phyloP scores from a whole-genome alignment of 2,888 invertebrate species.

The Crocallis elinguaria region DNA sequence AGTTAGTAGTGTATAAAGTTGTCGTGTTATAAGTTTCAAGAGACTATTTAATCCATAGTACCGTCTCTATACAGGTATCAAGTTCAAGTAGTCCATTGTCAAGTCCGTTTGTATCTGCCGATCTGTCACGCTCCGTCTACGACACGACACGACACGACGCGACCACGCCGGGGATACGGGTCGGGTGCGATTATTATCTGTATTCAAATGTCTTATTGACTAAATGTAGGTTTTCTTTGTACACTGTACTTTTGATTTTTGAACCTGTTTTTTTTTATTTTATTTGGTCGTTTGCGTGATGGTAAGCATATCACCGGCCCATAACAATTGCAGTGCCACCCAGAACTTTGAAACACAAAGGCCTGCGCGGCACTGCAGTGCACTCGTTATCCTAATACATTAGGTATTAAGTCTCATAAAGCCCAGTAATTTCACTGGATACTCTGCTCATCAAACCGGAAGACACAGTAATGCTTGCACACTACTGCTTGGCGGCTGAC shows the following conservation, averaged over 20 bases:
- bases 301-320: too few species aligned
- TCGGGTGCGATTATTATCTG: conserved; percentile 18
- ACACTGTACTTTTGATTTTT: not conserved
- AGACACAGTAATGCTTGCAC: too few species aligned
- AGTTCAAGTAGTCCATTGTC: conserved; percentile 22
- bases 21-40: conserved; percentile 1
- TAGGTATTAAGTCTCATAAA: too few species aligned
- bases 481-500: too few species aligned
- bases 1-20: too few species aligned
- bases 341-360: too few species aligned
- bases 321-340: too few species aligned
- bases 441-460: too few species aligned
- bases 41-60: not conserved
- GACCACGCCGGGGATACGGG: conserved; percentile 11
- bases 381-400: too few species aligned
- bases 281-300: too few species aligned
- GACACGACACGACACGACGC: conserved; percentile 34
- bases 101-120: conserved; percentile 22
- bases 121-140: conserved; percentile 50
- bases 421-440: too few species aligned
- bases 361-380: too few species aligned
- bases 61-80: conserved; percentile 4
- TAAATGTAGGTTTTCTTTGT: not conserved
- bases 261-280: not conserved
- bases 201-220: conserved; percentile 20